Evolutionary conservation across 2,797 vertebrate species (phyloP).

Genomic region (Lycodopsis pacificus): DNA sequence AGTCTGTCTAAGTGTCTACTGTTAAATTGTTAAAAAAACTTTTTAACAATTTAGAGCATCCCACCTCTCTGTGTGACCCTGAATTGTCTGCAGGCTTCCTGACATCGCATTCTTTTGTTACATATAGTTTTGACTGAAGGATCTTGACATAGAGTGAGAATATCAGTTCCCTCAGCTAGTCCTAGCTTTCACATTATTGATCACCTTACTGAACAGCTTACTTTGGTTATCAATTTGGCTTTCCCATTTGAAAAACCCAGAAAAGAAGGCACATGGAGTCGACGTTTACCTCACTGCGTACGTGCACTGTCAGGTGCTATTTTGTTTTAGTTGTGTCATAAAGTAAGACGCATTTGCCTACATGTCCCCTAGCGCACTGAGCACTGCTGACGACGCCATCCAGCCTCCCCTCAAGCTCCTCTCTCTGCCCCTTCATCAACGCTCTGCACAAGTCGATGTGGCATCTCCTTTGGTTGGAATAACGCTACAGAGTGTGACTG

Average conservation of each 20-base stretch:
- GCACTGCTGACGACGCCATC: constrained; percentile 2
- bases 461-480: constrained; percentile 12
- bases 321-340: background rate
- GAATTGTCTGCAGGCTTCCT: background rate
- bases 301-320: background rate
- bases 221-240: background rate
- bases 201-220: background rate
- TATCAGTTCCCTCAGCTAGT: background rate
- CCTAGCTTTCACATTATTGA: background rate
- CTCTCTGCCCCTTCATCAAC: constrained; percentile 13
- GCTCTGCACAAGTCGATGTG: background rate
- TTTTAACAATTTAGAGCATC: too few relatives aligned
- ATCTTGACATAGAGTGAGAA: background rate
- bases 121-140: background rate
- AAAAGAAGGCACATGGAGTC: background rate
- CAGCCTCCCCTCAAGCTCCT: background rate
- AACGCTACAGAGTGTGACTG: background rate
- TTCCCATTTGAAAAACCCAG: background rate
- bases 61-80: too few relatives aligned
- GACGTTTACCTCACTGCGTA: background rate
- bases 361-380: background rate
- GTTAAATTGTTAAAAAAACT: too few relatives aligned
- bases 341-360: background rate
- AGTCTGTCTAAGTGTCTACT: too few relatives aligned
- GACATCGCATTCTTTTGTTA: background rate